A percentile compares a stretch with the other conserved stretches of the same genome.
phyloP scores from a whole-genome alignment of 1,140 invertebrate genomes.

The Apocrypta bakeri region DNA sequence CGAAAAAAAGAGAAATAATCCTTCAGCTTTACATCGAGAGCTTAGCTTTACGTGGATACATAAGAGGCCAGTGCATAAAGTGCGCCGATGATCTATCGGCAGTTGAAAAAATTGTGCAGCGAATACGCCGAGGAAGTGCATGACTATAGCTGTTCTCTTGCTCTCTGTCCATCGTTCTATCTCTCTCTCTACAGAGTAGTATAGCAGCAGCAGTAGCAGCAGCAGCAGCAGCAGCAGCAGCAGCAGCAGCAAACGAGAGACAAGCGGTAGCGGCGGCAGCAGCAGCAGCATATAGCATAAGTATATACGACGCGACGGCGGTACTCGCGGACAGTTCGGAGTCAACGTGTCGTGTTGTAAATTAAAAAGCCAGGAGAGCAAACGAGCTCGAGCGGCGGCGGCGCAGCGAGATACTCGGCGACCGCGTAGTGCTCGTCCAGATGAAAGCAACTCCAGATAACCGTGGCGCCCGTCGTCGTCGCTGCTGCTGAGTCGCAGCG shows the following conservation, averaged over 20 bases:
- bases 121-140: background rate
- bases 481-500: background rate
- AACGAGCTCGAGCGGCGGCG: background rate
- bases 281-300: background rate
- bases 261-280: background rate
- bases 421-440: background rate
- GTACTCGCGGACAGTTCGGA: background rate
- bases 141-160: background rate
- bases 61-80: background rate
- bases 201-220: too few species aligned
- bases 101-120: background rate
- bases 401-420: constrained; percentile 6
- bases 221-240: background rate
- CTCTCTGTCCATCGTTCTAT: background rate
- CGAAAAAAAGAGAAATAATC: constrained; percentile 6
- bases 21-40: background rate
- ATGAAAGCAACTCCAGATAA: constrained; percentile 47
- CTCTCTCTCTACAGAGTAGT: background rate
- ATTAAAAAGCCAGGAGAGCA: constrained; percentile 25
- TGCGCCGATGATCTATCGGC: background rate
- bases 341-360: constrained; percentile 32
- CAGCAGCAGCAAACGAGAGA: background rate
- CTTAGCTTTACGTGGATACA: background rate
- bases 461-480: constrained; percentile 3
- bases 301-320: background rate